Evolutionary conservation across 2,797 vertebrate genomes (phyloP).

Genomic region (Esox lucius): DNA sequence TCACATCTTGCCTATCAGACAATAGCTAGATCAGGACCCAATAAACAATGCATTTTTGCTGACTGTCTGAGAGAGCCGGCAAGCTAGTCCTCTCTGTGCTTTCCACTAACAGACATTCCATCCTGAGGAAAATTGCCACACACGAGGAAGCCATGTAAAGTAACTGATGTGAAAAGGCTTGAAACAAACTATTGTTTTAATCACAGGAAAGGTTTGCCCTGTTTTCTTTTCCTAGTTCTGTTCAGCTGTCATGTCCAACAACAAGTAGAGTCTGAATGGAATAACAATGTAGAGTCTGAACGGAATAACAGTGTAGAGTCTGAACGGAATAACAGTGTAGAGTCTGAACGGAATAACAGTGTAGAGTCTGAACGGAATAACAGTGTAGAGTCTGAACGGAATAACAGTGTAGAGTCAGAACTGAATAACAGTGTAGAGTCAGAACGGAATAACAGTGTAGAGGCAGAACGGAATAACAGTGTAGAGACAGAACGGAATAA

Average conservation of each 20-base stretch:
- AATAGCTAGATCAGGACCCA: constrained; percentile 31
- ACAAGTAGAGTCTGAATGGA: constrained; percentile 42
- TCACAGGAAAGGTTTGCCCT: neutral
- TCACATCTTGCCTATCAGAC: neutral
- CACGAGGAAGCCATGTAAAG: constrained; percentile 39
- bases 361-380: too few relatives aligned
- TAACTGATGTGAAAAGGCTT: constrained; percentile 36
- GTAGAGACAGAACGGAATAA: too few relatives aligned
- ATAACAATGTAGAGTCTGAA: constrained; percentile 40
- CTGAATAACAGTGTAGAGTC: too few relatives aligned
- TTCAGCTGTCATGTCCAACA: constrained; percentile 25
- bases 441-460: too few relatives aligned
- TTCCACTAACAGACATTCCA: constrained; percentile 7
- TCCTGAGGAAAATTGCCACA: constrained; percentile 34
- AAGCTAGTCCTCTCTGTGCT: neutral
- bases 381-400: too few relatives aligned
- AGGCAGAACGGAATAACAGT: too few relatives aligned
- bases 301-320: too few relatives aligned
- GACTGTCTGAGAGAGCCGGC: constrained; percentile 30
- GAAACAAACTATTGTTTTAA: constrained; percentile 45
- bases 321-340: too few relatives aligned
- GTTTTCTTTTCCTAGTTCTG: constrained; percentile 14
- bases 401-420: too few relatives aligned
- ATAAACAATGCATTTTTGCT: constrained; percentile 19
- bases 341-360: too few relatives aligned